Evolutionary conservation across 1,140 invertebrate species (phyloP).

Genomic region (Periplaneta americana): DNA sequence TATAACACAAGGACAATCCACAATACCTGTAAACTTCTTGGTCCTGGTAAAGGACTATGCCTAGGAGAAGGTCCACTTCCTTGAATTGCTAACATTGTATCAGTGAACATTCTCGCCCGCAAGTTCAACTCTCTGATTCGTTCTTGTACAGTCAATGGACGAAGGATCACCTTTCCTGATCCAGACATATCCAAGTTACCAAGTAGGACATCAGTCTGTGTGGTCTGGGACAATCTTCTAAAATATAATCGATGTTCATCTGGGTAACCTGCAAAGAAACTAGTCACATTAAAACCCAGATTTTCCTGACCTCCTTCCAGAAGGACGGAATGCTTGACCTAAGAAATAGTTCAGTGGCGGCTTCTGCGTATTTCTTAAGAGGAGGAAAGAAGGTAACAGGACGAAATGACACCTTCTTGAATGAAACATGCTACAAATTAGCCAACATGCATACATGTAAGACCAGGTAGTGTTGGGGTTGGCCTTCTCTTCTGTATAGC

Average conservation of each 20-base stretch:
- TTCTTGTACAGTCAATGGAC: constrained; percentile 44
- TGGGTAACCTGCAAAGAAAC: constrained; percentile 29
- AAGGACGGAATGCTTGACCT: too few species aligned
- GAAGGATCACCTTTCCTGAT: constrained; percentile 34
- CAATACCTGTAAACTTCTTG: constrained; percentile 39
- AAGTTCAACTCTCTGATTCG: constrained; percentile 46
- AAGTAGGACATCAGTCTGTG: constrained; percentile 44
- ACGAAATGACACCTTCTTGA: too few species aligned
- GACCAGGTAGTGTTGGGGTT: too few species aligned
- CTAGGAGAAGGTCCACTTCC: constrained; percentile 28
- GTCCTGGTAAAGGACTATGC: constrained; percentile 32
- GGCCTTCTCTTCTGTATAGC: too few species aligned
- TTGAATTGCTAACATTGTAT: constrained; percentile 45
- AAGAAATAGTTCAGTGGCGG: too few species aligned
- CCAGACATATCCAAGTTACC: constrained; percentile 39
- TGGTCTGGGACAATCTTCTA: constrained; percentile 43
- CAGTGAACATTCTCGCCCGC: constrained; percentile 44
- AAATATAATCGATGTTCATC: constrained; percentile 40
- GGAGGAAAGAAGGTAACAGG: too few species aligned
- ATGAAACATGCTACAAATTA: too few species aligned
- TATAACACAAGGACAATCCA: neutral
- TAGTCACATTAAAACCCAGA: too few species aligned
- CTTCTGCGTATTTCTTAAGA: too few species aligned
- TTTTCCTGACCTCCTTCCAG: too few species aligned
- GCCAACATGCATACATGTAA: too few species aligned